Conservation (phyloP, 1,140 invertebrate species). For the Drepana arcuata region DNA sequence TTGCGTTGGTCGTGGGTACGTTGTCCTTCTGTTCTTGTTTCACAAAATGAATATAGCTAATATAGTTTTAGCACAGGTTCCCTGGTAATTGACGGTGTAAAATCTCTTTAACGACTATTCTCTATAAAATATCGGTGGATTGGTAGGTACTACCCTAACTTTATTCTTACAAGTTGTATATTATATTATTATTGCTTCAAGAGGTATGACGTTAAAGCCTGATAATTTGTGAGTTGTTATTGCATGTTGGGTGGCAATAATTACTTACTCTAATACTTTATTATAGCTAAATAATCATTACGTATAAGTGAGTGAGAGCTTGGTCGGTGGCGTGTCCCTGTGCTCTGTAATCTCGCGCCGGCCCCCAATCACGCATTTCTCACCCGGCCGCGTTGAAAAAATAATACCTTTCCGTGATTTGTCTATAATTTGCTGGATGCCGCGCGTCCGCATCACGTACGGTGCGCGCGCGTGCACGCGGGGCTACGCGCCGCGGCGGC, state of each 20-base stretch:
- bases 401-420: slow-evolving; percentile 56
- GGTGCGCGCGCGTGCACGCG: slow-evolving; percentile 15
- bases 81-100: no score
- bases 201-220: no score
- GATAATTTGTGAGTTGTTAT: slow-evolving; percentile 17
- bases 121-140: no score
- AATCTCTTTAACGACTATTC: no score
- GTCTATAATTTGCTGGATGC: slow-evolving; percentile 64
- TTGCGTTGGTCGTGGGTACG: no score
- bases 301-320: slow-evolving; percentile 50
- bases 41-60: no score
- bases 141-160: no score
- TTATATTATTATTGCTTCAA: no score
- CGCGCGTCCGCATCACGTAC: slow-evolving; percentile 35
- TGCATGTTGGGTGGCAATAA: slow-evolving; percentile 56
- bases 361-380: slow-evolving; percentile 67
- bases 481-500: slow-evolving; percentile 7
- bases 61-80: no score
- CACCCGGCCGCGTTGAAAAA: slow-evolving; percentile 68
- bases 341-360: slow-evolving; percentile 61
- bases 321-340: slow-evolving; percentile 46
- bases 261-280: slow-evolving; percentile 57
- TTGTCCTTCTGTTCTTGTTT: no score
- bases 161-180: no score
- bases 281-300: slow-evolving; percentile 63